These are phyloP conservation scores for Papilio dardanus DNA, from an alignment of 1,140 invertebrate species.

Conservation along the genomic window DNA sequence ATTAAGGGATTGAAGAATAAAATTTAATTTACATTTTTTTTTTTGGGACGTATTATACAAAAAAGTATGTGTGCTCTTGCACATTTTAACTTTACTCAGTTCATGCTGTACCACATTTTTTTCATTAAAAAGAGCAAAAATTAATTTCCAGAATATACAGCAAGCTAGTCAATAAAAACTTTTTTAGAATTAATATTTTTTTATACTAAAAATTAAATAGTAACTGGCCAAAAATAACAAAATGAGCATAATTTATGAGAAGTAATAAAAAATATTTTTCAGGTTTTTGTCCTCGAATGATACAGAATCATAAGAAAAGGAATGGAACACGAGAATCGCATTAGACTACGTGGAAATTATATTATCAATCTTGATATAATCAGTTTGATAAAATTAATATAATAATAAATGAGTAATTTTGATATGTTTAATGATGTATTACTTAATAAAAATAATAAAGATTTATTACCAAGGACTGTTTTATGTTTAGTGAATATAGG, in stretches of 20 bases:
- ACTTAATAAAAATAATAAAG: not conserved
- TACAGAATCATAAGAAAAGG: not conserved
- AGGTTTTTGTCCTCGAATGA: constrained; percentile 1
- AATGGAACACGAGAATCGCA: not conserved
- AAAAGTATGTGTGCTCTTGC: not conserved
- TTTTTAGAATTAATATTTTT: too few species aligned
- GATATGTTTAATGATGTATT: constrained; percentile 12
- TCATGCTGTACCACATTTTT: not conserved
- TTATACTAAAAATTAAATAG: not conserved
- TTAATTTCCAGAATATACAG: too few species aligned
- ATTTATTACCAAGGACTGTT: not conserved
- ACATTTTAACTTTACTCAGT: not conserved
- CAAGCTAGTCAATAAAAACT: too few species aligned
- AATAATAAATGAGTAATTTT: not conserved
- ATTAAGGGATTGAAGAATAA: constrained; percentile 6
- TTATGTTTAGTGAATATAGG: not conserved
- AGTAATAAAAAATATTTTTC: not conserved
- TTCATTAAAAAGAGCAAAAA: too few species aligned
- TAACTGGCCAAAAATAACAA: not conserved
- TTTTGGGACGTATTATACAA: not conserved
- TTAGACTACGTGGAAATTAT: not conserved
- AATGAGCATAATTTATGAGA: not conserved
- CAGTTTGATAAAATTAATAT: constrained; percentile 2
- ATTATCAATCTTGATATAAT: constrained; percentile 14
- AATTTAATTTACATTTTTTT: not conserved